Base-by-base conservation (phyloP, 2,797 vertebrate species). In the Esox lucius region DNA sequence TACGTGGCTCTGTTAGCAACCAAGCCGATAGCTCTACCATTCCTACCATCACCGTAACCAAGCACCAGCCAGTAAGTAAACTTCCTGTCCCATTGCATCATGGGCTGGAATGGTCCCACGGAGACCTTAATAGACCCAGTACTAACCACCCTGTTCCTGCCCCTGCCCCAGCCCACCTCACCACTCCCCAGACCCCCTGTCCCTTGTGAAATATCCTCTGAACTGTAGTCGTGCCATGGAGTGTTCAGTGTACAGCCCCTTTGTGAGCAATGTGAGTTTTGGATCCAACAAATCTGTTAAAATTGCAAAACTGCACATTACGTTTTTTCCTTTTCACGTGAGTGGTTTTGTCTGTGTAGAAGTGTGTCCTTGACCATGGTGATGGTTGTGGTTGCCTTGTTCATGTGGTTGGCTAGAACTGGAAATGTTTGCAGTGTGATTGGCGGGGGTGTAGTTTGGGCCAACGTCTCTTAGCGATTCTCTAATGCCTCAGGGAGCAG, bases 41-140 rank as follows among this genome's bases (percentile, higher is more conserved):
- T 90, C 93, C 94, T 84, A 89, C 88, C 91, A 91, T 94, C 90
- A 93, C 75, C 86, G 87, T 94, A 88, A 94, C 92, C 82, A 92
- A 90, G 87, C 92, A 94, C 81, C 86, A 81, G 83, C 88, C 91
- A 92, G 93, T 94, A 94, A 94, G 93, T 94, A 93, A 89, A 88
- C 84, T 31, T 80, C 77, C 81, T 78, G 79, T 85, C 82, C 89
- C 62, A 51, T 65, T 88, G 75, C 86, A 80, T 78, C 81, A 82
- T 87, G 89, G 83, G 83, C 72, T 66, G 31, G 71, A 78, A 69
- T 59, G 71, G 79, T 71, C 81, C 82, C 77, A 80, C 49, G 68
- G 77, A 77, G 68, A 82, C 74, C 81, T 79, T 61, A 78, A 77
- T 71, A 81, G 80, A 86, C 82, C 83, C 80, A 78, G 78, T 80